Base-by-base conservation (phyloP, 2,888 invertebrate genomes). In the Clistopyga incitator region DNA sequence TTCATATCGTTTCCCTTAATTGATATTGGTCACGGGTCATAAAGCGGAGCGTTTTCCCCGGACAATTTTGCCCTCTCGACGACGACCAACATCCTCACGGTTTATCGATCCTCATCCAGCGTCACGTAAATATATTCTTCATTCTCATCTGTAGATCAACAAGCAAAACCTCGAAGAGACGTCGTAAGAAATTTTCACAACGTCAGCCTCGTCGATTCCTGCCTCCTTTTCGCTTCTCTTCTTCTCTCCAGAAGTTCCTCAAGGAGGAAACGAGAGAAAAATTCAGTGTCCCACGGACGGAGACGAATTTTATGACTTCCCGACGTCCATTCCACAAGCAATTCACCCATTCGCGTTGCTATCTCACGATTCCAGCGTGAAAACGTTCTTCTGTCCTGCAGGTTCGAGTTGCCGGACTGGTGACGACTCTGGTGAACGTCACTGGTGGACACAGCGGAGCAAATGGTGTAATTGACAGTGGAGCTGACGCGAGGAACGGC, bases 351-450 rank as follows among this genome's bases (percentile, higher is more conserved):
- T 25, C 42, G 20, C 11, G 18, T 18, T 13, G 18, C 15, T 15
- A 38, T 45, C 29, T 45, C 45, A 56, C 23, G 23, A 20, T 45
- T 45, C 42, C 56, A 34, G 23, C 29, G 42, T 6, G 8, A 45
- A 8, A 15, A 47, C 56, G 13, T 65, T 42, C 29, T 25, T 77
- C 38, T 42, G 67, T 64, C 45, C 18, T 20, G 15, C 83, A 93
- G 93, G 93, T 97, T 84, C 95, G 97, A 90, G 97, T 97, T 91
- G 96, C 97, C 85, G 97, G 97, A 87, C 95, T 97, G 91, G 96
- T 97, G 91, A 97, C 97, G 89, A 97, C 97, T 88, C 95, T 97
- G 93, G 97, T 97, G 93, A 97, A 96, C 94, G 96, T 97, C 91
- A 96, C 97, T 83, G 96, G 96, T 67, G 94, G 94, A 50, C 95